Evolutionary conservation across 2,113 vertebrate genomes (phyloP), one percentile per base, ranked within the genome.

Genomic region (Leucopsar rothschildi): DNA sequence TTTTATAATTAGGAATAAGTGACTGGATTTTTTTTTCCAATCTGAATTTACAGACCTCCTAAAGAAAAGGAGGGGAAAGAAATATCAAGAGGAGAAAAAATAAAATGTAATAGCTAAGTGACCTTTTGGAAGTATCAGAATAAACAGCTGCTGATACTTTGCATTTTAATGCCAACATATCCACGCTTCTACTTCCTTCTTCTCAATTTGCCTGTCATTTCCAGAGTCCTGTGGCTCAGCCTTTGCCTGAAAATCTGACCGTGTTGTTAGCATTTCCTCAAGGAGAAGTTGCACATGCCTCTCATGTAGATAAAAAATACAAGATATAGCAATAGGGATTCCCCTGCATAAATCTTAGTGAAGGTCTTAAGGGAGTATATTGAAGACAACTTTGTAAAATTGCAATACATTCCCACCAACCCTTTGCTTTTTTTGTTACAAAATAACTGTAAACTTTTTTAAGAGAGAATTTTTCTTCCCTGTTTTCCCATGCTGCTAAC

Each of bases 11-110:
- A 49, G 10, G 14, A 86, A 23, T 39, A 39, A 78, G 9, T 35
- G 2, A 61, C 3, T 1, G 0, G 0, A 0, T 0, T 39, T 31
- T 39, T 50, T 66, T 16, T 39, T 33, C 33, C 29, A 64, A 29
- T 59, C 8, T 70, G 17, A 60, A 39, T 60, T 91, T 66, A 84
- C 9, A 59, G 8, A 29, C 15, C 24, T 63, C 12, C 24, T 49
- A 23, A 80, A 82, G 39, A 70, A 82, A 64, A 83, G 7, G 4
- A 76, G 11, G 1, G 29, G 5, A 50, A 63, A 71, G 4, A 91
- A 78, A 87, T 12, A 89, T 4, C 13, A 66, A 66, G 24, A 42
- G 7, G 10, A 68, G 29, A 15, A 86, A 79, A 52, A 52, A 52
- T 78, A 56, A 4, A 76, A 37, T 4, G 1, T 42, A 84, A 40